Evolutionary conservation across 2,113 vertebrate species (phyloP), one percentile per base, ranked within the genome.

Genomic region (Aptenodytes patagonicus): DNA sequence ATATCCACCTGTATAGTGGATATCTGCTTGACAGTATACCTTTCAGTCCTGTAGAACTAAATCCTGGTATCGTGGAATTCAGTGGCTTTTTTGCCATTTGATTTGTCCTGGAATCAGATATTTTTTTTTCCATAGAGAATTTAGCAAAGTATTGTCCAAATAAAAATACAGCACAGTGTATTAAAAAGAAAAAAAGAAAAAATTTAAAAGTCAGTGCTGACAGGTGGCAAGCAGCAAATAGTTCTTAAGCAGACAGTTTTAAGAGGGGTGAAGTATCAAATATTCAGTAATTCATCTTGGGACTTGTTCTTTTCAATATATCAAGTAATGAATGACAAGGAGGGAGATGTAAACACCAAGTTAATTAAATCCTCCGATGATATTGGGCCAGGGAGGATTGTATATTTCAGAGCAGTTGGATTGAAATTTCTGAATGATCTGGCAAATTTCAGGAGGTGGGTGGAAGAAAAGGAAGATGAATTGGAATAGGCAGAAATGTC

Each of bases 331-430:
- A 82, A 61, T 72, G 58, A 83, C 88, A 92, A 89, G 25, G 36
- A 87, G 40, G 52, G 32, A 91, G 64, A 84, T 85, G 36, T 91
- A 93, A 96, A 91, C 70, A 92, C 16, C 38, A 72, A 87, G 78
- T 78, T 95, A 87, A 97, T 96, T 71, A 94, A 95, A 76, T 87
- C 15, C 19, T 92, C 28, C 4, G 15, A 71, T 84, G 82, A 51
- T 94, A 60, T 9, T 90, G 80, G 58, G 40, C 58, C 16, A 42
- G 69, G 22, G 36, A 92, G 65, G 57, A 42, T 82, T 69, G 36
- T 91, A 24, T 82, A 68, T 68, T 71, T 87, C 76, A 87, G 52
- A 82, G 57, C 47, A 85, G 47, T 69, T 92, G 61, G 73, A 82
- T 26, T 89, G 34, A 87, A 91, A 84, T 84, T 89, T 83, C 47